Conservation (phyloP, 2,888 invertebrate genomes). For the Limnephilus rhombicus region DNA sequence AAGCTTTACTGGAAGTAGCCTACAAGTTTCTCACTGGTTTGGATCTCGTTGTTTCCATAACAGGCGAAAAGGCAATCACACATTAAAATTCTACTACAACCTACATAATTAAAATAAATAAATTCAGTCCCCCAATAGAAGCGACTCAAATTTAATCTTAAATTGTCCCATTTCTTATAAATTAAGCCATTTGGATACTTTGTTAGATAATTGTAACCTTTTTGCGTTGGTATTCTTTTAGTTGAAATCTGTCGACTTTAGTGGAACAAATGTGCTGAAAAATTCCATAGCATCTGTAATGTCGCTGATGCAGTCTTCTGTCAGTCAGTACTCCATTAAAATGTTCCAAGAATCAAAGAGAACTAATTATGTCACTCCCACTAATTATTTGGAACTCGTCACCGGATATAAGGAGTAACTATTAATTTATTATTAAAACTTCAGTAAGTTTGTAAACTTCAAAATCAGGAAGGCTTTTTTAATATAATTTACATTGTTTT, state of each 20-base stretch:
- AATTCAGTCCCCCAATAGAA: neutral
- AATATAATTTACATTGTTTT: slow-evolving; percentile 18
- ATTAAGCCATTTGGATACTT: neutral
- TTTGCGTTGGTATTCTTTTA: neutral
- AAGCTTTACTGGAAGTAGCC: slow-evolving; percentile 93
- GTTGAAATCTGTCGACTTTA: slow-evolving; percentile 43
- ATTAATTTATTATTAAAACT: neutral
- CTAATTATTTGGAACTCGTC: slow-evolving; percentile 91
- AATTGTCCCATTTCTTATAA: neutral
- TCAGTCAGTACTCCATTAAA: slow-evolving; percentile 82
- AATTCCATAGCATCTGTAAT: slow-evolving; percentile 83
- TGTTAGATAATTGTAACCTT: neutral
- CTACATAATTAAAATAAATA: neutral
- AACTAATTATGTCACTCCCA: slow-evolving; percentile 92
- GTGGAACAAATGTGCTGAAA: slow-evolving; percentile 36
- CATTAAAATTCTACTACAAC: neutral
- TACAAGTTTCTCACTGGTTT: slow-evolving; percentile 87
- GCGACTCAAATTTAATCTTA: neutral
- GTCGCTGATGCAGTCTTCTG: slow-evolving; percentile 89
- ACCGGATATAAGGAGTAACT: slow-evolving; percentile 88
- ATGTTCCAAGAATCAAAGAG: slow-evolving; percentile 89
- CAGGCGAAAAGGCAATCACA: slow-evolving; percentile 72
- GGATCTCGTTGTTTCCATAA: slow-evolving; percentile 84
- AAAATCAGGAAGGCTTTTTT: neutral
- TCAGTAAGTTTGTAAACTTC: neutral